Conservation (phyloP, 2,113 vertebrate species). For the Epinephelus fuscoguttatus region DNA sequence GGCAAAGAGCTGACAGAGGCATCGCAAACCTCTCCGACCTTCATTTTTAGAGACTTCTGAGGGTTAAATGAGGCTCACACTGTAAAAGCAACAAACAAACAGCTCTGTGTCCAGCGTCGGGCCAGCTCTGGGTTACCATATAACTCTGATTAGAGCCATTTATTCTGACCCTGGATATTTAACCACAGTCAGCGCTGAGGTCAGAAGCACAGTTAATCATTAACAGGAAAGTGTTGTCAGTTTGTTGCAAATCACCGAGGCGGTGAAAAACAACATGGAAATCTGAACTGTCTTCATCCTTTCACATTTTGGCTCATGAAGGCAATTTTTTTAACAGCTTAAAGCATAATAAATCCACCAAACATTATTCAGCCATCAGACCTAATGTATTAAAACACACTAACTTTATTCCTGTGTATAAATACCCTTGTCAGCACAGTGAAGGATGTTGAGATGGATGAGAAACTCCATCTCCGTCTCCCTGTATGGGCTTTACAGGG, state of each 20-base stretch:
- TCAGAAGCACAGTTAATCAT: constrained; percentile 47
- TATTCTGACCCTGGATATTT: constrained; percentile 45
- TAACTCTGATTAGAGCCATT: constrained; percentile 12
- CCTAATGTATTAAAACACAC: constrained; percentile 24
- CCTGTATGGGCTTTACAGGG: constrained; percentile 26
- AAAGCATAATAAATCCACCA: constrained; percentile 3
- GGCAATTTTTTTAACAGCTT: constrained; percentile 24
- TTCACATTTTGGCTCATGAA: background rate
- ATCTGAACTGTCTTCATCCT: background rate
- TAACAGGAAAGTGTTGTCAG: constrained; percentile 50
- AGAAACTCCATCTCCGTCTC: constrained; percentile 18
- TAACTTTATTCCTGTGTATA: constrained; percentile 20
- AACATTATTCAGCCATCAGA: constrained; percentile 10
- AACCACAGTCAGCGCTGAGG: constrained; percentile 32
- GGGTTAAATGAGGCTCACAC: constrained; percentile 16
- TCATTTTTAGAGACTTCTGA: background rate
- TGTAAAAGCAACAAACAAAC: constrained; percentile 17
- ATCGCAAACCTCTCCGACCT: constrained; percentile 21
- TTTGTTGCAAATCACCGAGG: constrained; percentile 32
- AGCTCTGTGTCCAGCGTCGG: background rate
- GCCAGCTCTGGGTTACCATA: background rate
- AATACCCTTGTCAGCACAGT: constrained; percentile 2
- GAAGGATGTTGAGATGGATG: constrained; percentile 7
- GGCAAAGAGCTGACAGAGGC: background rate
- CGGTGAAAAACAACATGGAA: constrained; percentile 15